phyloP scores from a whole-genome alignment of 2,797 vertebrate species.

The Protosalanx chinensis region DNA sequence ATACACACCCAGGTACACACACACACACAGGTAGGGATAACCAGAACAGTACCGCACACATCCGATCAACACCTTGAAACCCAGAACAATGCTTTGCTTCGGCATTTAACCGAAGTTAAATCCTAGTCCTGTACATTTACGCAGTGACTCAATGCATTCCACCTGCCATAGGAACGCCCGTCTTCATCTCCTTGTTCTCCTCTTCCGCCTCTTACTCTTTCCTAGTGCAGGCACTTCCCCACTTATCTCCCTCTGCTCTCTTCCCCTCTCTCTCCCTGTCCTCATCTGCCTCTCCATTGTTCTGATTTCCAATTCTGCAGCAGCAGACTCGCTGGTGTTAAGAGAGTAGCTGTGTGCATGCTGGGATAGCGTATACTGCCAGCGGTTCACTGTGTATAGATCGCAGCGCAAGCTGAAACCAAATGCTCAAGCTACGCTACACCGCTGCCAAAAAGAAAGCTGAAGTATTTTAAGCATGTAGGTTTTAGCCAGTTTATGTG shows the following conservation, averaged over 20 bases:
- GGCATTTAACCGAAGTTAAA: neutral
- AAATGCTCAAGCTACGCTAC: neutral
- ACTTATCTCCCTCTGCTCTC: neutral
- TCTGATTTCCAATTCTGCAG: neutral
- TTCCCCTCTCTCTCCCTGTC: neutral
- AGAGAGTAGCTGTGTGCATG: no score
- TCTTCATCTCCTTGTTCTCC: conserved; percentile 12
- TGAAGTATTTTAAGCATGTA: neutral
- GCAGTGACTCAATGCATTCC: conserved; percentile 15
- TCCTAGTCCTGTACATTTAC: neutral
- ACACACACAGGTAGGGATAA: conserved; percentile 24
- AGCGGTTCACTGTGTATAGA: neutral
- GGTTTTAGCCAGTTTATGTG: neutral
- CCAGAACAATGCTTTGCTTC: conserved; percentile 16
- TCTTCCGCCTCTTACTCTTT: neutral
- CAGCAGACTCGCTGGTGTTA: neutral
- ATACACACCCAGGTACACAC: conserved; percentile 1
- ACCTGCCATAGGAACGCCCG: conserved; percentile 21
- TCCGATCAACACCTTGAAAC: conserved; percentile 48
- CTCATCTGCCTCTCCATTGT: neutral
- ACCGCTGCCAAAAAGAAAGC: no score
- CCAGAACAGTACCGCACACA: conserved; percentile 40
- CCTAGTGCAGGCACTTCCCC: neutral
- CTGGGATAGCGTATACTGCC: no score
- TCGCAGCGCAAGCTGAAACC: neutral